Evolutionary conservation across 2,888 invertebrate species (phyloP).

Genomic region (Melinaea marsaeus): DNA sequence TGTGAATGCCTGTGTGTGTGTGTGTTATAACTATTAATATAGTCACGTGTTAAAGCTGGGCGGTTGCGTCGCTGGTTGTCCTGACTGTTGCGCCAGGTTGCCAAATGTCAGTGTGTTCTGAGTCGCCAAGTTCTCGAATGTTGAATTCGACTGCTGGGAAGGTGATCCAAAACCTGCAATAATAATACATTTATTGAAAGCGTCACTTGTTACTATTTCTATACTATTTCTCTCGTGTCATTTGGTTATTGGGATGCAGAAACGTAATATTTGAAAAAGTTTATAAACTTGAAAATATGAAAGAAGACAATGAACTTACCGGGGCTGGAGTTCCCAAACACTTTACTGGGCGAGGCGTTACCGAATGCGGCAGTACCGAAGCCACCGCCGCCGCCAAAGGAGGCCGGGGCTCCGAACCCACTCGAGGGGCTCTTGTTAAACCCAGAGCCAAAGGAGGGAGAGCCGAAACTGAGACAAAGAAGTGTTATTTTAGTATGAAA

Average conservation of each 20-base stretch:
- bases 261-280: too few relatives aligned
- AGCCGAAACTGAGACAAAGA: constrained; percentile 48
- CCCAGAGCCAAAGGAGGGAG: constrained; percentile 49
- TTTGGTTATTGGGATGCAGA: too few relatives aligned
- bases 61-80: constrained; percentile 47
- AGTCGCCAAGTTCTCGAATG: constrained; percentile 80
- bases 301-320: constrained; percentile 37
- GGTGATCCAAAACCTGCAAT: constrained; percentile 66
- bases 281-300: neutral
- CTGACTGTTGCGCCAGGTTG: constrained; percentile 78
- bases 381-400: constrained; percentile 66
- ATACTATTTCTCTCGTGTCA: too few relatives aligned
- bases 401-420: constrained; percentile 62
- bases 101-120: constrained; percentile 82
- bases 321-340: constrained; percentile 57
- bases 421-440: constrained; percentile 63
- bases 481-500: too few relatives aligned
- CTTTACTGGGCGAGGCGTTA: constrained; percentile 65
- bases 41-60: constrained; percentile 66
- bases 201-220: too few relatives aligned
- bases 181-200: constrained; percentile 1
- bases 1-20: too few relatives aligned
- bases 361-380: constrained; percentile 77
- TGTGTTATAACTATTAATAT: neutral
- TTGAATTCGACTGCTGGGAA: constrained; percentile 75